Conservation (phyloP, 2,797 vertebrate species). For the Rhabdophis nuchalis region DNA sequence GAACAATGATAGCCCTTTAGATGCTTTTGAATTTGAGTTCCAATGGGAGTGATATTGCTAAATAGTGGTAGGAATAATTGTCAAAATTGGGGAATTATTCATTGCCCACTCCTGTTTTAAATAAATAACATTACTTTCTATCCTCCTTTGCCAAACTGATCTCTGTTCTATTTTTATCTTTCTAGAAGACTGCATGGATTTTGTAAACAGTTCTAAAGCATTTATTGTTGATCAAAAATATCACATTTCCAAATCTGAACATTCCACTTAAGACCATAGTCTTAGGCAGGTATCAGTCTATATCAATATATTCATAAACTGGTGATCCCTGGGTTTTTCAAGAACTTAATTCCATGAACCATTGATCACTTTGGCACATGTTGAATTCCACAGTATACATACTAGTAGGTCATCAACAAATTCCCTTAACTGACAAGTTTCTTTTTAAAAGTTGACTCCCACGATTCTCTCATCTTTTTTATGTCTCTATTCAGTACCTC, state of each 20-base stretch:
- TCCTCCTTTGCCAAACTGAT: background rate
- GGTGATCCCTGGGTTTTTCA: background rate
- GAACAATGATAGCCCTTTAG: background rate
- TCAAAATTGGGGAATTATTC: background rate
- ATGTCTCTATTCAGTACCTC: too few species aligned
- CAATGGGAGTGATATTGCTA: background rate
- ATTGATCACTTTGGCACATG: background rate
- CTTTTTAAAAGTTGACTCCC: background rate
- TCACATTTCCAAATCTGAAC: background rate
- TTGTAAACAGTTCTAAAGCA: background rate
- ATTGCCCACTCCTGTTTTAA: background rate
- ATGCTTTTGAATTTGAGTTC: background rate
- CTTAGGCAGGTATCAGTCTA: background rate
- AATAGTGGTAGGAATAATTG: background rate
- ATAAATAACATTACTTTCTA: background rate
- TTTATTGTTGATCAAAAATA: background rate
- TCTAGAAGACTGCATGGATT: background rate
- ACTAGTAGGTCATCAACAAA: too few species aligned
- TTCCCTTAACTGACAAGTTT: background rate
- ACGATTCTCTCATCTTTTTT: background rate
- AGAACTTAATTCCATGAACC: background rate
- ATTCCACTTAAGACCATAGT: background rate
- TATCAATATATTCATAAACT: background rate
- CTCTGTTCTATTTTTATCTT: background rate
- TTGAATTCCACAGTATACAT: background rate